Base-by-base conservation (phyloP, 1,140 invertebrate genomes). In the Drusus annulatus region DNA sequence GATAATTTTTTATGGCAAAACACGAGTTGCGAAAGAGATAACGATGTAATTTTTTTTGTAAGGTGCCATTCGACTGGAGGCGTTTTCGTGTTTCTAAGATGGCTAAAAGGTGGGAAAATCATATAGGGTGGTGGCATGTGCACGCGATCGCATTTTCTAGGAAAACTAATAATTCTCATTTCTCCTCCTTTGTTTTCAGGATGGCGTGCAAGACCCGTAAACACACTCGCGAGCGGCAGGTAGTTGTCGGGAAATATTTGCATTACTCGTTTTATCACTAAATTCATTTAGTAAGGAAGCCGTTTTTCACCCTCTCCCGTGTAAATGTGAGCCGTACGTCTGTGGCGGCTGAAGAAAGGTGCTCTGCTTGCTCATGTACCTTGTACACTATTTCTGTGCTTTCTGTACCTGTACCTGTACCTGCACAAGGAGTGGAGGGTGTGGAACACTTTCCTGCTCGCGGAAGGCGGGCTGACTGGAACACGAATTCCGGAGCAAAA, bases 181-280 rank as follows among this genome's bases (percentile, higher is more conserved):
- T 65, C 28, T 28, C 23, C 62, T 28, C 23, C 25, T 21, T 65
- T 65, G 62, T 65, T 65, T 65, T 65, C 28, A 16, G 28, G 19
- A 65, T 65, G 62, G 62, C 62, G 62, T 65, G 62, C 62, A 65
- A 65, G 62, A 31, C 23, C 16, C 62, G 62, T 31, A 31, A 28
- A 65, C 62, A 65, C 6, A 60, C 56, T 60, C 17, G 19, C 62
- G 62, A 65, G 62, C 28, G 16, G 23, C 25, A 21, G 5, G 62
- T 65, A 65, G 62, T 28, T 65, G 62, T 65, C 62, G 62, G 62
- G 28, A 65, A 65, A 65, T 65, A 65, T 65, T 65, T 65, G 62
- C 62, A 65, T 65, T 65, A 31, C 28, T 25, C 62, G 28, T 31
- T 65, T 65, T 65, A 65, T 65, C 62, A 65, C 62, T 65, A 65